Conservation (phyloP, 2,888 invertebrate species). For the Trissoscelio sp. region DNA sequence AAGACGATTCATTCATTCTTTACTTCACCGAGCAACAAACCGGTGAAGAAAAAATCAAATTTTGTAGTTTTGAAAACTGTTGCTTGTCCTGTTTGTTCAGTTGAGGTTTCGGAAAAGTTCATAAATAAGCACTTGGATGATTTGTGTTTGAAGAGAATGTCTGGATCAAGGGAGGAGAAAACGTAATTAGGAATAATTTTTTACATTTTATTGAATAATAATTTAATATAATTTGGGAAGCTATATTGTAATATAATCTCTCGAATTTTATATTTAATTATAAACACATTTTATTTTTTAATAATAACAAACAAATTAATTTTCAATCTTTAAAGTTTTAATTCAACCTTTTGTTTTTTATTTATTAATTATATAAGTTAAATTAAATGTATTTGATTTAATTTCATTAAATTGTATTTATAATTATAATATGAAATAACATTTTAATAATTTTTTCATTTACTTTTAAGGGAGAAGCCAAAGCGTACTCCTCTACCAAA, state of each 20-base stretch:
- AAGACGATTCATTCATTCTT: slow-evolving; percentile 74
- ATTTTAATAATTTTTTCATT: neutral
- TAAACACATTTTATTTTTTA: too few relatives aligned
- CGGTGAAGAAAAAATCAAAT: slow-evolving; percentile 28
- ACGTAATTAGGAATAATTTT: slow-evolving; percentile 40
- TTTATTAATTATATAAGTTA: too few relatives aligned
- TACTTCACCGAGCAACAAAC: slow-evolving; percentile 74
- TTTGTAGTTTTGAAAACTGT: slow-evolving; percentile 78
- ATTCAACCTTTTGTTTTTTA: too few relatives aligned
- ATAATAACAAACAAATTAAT: too few relatives aligned
- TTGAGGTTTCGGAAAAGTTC: slow-evolving; percentile 80
- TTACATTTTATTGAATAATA: neutral
- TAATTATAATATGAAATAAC: too few relatives aligned
- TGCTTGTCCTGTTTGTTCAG: slow-evolving; percentile 84
- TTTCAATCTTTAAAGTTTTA: too few relatives aligned
- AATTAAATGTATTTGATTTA: too few relatives aligned
- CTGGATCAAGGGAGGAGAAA: neutral
- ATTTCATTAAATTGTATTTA: too few relatives aligned
- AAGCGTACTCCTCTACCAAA: slow-evolving; percentile 84
- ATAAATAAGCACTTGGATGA: slow-evolving; percentile 84
- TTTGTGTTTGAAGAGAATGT: slow-evolving; percentile 82
- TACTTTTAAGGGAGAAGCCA: slow-evolving; percentile 68
- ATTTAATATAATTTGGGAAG: too few relatives aligned
- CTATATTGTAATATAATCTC: too few relatives aligned
- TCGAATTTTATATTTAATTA: neutral